Conservation (phyloP, 92 coral and sea anemone species). For the Anthopleura xanthogrammica region DNA sequence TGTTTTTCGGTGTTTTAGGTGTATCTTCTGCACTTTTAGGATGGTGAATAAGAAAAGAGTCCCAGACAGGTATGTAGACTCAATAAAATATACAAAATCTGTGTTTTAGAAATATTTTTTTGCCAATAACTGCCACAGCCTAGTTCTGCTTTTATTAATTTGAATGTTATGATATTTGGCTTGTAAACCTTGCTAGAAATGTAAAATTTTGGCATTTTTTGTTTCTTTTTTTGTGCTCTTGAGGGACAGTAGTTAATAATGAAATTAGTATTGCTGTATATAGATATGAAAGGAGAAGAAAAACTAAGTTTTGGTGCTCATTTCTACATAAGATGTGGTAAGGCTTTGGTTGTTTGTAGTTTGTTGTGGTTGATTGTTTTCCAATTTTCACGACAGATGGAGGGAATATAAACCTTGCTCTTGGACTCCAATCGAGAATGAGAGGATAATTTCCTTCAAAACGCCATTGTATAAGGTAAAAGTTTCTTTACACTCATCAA, state of each 20-base stretch:
- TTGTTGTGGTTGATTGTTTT: not conserved
- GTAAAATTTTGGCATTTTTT: too few relatives aligned
- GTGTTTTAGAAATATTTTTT: not conserved
- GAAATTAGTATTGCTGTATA: not conserved
- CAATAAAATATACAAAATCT: not conserved
- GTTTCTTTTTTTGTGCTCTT: not conserved
- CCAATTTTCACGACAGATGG: slow-evolving; percentile 57
- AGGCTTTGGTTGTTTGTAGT: not conserved
- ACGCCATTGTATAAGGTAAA: slow-evolving; percentile 87
- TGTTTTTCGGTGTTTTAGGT: not conserved
- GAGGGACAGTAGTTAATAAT: not conserved
- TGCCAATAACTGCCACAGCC: too few relatives aligned
- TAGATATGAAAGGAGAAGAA: not conserved
- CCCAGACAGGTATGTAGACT: slow-evolving; percentile 53
- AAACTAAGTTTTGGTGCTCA: not conserved
- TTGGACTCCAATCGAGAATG: slow-evolving; percentile 68
- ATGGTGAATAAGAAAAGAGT: slow-evolving; percentile 30
- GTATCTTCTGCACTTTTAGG: not conserved
- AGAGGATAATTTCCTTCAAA: slow-evolving; percentile 80
- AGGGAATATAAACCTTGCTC: slow-evolving; percentile 59
- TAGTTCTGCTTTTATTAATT: too few relatives aligned
- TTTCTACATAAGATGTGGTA: too few relatives aligned
- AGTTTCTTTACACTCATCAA: not conserved
- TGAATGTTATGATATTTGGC: too few relatives aligned
- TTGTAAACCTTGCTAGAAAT: too few relatives aligned